Percentiles rank a stretch among this genome's conserved stretches.
Evolutionary conservation across 2,797 vertebrate genomes (phyloP).

Genomic region (Tokudaia tokunoshimensis): DNA sequence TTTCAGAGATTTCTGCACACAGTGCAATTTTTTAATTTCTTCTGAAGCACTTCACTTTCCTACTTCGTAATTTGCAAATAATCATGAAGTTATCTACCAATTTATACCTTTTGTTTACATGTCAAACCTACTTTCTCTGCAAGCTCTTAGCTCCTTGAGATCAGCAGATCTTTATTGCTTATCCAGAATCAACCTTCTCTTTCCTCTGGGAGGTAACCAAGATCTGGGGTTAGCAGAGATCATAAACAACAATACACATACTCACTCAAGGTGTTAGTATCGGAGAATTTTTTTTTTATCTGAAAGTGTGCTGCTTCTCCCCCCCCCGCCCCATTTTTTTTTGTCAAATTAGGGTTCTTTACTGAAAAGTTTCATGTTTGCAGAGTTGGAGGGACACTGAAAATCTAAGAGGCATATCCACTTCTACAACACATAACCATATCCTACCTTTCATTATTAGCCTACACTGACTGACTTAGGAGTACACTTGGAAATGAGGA

Average conservation of each 20-base stretch:
- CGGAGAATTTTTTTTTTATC: not conserved
- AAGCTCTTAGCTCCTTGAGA: not conserved
- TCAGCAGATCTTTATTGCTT: not conserved
- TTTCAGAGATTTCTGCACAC: not conserved
- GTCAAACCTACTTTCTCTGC: not conserved
- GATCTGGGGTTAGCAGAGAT: not conserved
- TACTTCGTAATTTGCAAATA: conserved; percentile 19
- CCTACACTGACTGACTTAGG: conserved; percentile 19
- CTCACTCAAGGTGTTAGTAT: not conserved
- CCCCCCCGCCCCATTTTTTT: not conserved
- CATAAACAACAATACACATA: not conserved
- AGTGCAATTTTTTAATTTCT: not conserved
- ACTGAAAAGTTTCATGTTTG: not conserved
- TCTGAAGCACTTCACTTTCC: conserved; percentile 1
- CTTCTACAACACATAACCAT: not conserved
- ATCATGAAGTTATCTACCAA: conserved; percentile 10
- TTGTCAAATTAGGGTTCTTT: not conserved
- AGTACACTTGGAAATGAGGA: not conserved
- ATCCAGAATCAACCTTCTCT: not conserved
- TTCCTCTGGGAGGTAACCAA: not conserved
- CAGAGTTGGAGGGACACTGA: not conserved
- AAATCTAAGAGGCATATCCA: not conserved
- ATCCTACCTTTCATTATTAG: conserved; percentile 17
- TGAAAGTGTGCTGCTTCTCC: not conserved
- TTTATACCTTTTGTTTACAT: not conserved